phyloP scores from a whole-genome alignment of 2,888 invertebrate genomes.

The Mellilla xanthometata region DNA sequence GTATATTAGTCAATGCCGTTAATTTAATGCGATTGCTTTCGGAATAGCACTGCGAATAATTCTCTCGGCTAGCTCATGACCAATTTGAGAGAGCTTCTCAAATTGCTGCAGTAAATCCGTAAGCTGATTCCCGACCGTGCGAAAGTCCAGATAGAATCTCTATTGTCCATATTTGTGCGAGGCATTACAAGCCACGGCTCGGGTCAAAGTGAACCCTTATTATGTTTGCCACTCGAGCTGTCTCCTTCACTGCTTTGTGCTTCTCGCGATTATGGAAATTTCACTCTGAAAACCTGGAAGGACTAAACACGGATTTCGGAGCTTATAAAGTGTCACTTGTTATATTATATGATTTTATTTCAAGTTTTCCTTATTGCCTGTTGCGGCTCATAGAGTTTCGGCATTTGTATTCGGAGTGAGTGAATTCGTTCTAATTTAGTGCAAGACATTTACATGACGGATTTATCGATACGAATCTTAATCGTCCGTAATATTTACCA shows the following conservation, averaged over 20 bases:
- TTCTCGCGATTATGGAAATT: conserved; percentile 27
- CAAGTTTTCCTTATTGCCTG: neutral
- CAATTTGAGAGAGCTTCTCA: conserved; percentile 40
- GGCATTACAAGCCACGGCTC: conserved; percentile 50
- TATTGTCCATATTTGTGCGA: conserved; percentile 58
- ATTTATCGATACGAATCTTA: conserved; percentile 13
- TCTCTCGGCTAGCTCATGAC: conserved; percentile 23
- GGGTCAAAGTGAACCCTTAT: conserved; percentile 67
- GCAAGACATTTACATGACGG: conserved; percentile 10
- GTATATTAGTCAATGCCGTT: conserved; percentile 14
- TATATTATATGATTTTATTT: conserved; percentile 2
- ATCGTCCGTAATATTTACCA: conserved; percentile 11
- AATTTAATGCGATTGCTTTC: conserved; percentile 17
- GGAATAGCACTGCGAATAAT: conserved; percentile 16
- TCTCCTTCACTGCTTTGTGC: conserved; percentile 39
- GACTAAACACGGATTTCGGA: conserved; percentile 9
- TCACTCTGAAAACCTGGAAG: conserved; percentile 16
- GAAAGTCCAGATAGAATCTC: conserved; percentile 62
- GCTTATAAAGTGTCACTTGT: conserved; percentile 15
- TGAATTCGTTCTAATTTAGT: conserved; percentile 20
- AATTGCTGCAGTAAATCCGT: conserved; percentile 46
- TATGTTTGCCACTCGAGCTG: conserved; percentile 46
- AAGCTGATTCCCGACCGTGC: conserved; percentile 55
- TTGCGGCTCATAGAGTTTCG: conserved; percentile 1
- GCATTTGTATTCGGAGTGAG: conserved; percentile 1